Evolutionary conservation across 1,140 invertebrate genomes (phyloP).

Genomic region (Philopotamus ludificatus): DNA sequence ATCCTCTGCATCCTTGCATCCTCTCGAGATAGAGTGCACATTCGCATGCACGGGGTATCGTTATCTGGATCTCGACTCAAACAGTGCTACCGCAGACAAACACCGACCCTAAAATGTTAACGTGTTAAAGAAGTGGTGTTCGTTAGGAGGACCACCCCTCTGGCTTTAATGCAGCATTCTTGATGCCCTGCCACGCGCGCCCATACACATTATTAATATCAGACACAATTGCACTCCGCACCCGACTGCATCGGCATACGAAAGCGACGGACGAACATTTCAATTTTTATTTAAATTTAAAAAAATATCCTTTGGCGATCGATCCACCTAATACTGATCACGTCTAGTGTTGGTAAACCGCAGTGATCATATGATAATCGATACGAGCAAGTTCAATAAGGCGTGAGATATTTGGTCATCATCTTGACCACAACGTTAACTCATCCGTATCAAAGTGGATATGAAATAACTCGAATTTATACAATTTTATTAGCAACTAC

Average conservation of each 20-base stretch:
- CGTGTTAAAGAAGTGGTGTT: constrained; percentile 20
- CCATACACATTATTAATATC: constrained; percentile 19
- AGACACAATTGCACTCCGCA: constrained; percentile 11
- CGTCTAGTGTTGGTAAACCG: too few relatives aligned
- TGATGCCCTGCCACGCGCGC: constrained; percentile 25
- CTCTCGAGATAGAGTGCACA: background rate
- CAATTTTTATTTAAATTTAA: too few relatives aligned
- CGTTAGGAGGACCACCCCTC: constrained; percentile 18
- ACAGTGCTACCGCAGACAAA: background rate
- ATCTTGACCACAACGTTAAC: too few relatives aligned
- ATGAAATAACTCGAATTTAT: too few relatives aligned
- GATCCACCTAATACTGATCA: too few relatives aligned
- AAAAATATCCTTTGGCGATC: too few relatives aligned
- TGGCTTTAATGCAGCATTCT: constrained; percentile 16
- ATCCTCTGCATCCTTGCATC: background rate
- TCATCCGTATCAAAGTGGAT: too few relatives aligned
- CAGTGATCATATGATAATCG: too few relatives aligned
- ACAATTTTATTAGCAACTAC: too few relatives aligned
- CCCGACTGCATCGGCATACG: background rate
- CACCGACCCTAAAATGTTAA: constrained; percentile 13
- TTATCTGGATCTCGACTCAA: constrained; percentile 15
- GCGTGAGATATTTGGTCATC: too few relatives aligned
- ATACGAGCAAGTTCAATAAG: too few relatives aligned
- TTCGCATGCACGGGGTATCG: constrained; percentile 1
- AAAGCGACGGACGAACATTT: background rate